phyloP scores from a whole-genome alignment of 2,888 invertebrate species.

The Rhorus exstirpatorius region DNA sequence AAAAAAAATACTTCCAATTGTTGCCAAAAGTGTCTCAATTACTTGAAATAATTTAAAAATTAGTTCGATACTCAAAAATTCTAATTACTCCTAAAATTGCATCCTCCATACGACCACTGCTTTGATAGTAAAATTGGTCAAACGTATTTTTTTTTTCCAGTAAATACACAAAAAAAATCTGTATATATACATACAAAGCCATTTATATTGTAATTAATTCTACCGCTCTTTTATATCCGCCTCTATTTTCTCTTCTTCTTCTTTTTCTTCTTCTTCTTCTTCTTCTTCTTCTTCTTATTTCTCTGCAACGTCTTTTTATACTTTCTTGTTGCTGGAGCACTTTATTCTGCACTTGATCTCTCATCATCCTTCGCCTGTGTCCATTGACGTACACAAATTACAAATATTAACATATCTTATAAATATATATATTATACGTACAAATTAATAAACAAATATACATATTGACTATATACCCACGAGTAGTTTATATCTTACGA shows the following conservation, averaged over 20 bases:
- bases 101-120: neutral
- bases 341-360: slow-evolving; percentile 40
- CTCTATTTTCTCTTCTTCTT: slow-evolving; percentile 30
- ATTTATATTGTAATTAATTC: slow-evolving; percentile 48
- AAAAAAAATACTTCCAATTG: too few species aligned
- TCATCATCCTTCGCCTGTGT: slow-evolving; percentile 17
- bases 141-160: neutral
- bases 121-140: slow-evolving; percentile 4
- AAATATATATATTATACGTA: slow-evolving; percentile 15
- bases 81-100: neutral
- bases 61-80: neutral
- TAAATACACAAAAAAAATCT: slow-evolving; percentile 10
- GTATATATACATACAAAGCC: slow-evolving; percentile 25
- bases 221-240: slow-evolving; percentile 33
- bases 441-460: slow-evolving; percentile 25
- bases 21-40: neutral
- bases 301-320: slow-evolving; percentile 34
- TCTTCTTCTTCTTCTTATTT: slow-evolving; percentile 19
- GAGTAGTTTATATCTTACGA: slow-evolving; percentile 38
- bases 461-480: slow-evolving; percentile 71
- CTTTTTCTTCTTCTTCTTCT: slow-evolving; percentile 19
- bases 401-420: slow-evolving; percentile 20
- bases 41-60: neutral
- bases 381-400: slow-evolving; percentile 11
- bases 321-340: slow-evolving; percentile 40